These are phyloP conservation scores for Agelas oroides DNA, from an alignment of 37 sponge, comb jelly and placozoan species.

Conservation along the genomic window DNA sequence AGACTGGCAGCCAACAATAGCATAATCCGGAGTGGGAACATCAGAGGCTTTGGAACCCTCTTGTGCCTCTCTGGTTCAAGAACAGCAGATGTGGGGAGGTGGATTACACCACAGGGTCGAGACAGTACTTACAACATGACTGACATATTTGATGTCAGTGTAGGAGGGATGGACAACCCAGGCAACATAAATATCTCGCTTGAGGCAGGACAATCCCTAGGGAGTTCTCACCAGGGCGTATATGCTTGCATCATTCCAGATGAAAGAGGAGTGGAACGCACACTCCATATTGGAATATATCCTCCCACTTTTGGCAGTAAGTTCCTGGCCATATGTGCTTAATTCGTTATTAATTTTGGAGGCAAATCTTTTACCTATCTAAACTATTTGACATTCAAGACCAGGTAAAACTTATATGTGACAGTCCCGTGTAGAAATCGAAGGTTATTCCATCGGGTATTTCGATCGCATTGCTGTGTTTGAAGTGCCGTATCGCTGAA, in stretches of 20 bases:
- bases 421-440: too few relatives aligned
- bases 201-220: neutral
- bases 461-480: too few relatives aligned
- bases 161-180: neutral
- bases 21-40: neutral
- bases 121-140: neutral
- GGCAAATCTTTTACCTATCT: too few relatives aligned
- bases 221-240: neutral
- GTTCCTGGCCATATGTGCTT: too few relatives aligned
- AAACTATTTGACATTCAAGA: too few relatives aligned
- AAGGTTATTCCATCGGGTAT: too few relatives aligned
- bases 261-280: neutral
- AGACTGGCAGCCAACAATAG: neutral
- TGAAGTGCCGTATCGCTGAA: too few relatives aligned
- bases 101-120: neutral
- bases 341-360: too few relatives aligned
- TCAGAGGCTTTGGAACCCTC: neutral
- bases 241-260: neutral
- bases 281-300: neutral
- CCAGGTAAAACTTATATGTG: too few relatives aligned
- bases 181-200: neutral
- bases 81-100: neutral
- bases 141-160: neutral
- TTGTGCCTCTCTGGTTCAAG: neutral
- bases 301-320: neutral